These are phyloP conservation scores for Tarsius wallacei DNA, from an alignment of 2,797 vertebrate genomes.

Conservation along the genomic window DNA sequence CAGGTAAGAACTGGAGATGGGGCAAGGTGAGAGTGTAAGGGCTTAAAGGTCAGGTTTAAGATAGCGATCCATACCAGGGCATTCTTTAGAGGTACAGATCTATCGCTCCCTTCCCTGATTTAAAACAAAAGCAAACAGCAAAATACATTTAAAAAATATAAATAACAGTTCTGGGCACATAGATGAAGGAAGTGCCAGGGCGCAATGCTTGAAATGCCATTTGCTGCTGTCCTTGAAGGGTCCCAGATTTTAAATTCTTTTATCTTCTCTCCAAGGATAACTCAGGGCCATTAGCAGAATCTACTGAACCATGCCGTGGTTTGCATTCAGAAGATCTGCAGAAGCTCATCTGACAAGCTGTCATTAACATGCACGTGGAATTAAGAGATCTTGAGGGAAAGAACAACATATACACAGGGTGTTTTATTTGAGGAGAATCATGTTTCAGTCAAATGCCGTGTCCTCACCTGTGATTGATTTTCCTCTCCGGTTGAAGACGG, in stretches of 20 bases:
- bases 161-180: neutral
- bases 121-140: neutral
- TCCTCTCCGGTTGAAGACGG: neutral
- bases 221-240: neutral
- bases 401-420: neutral
- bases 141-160: neutral
- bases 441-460: neutral
- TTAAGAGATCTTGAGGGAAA: neutral
- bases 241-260: rapidly evolving
- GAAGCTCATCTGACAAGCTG: neutral
- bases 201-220: rapidly evolving
- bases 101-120: neutral
- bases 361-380: neutral
- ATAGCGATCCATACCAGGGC: rapidly evolving
- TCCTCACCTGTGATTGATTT: neutral
- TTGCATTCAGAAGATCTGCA: neutral
- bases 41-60: too few species aligned
- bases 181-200: rapidly evolving
- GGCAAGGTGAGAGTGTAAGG: rapidly evolving
- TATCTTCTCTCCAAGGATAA: neutral
- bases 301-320: too few species aligned
- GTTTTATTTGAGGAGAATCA: neutral
- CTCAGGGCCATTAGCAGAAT: rapidly evolving
- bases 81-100: rapidly evolving
- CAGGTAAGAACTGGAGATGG: rapidly evolving